These are phyloP conservation scores for Pyrrhia umbra DNA, from an alignment of 2,888 invertebrate species.

Conservation along the genomic window DNA sequence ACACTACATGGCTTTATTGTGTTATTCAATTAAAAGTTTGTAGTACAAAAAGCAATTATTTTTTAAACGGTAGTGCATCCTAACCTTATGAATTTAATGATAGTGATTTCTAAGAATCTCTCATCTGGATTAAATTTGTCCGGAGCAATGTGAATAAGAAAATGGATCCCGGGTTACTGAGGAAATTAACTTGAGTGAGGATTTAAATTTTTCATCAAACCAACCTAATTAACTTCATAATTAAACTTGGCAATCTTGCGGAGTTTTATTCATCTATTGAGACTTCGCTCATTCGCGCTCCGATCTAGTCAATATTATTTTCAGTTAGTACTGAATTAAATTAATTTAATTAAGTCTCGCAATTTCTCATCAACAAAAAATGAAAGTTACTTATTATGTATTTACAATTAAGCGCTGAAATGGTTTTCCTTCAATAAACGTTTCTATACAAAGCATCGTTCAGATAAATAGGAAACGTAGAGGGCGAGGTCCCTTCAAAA, in stretches of 20 bases:
- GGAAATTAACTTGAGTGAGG: constrained; percentile 86
- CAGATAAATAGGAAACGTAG: constrained; percentile 78
- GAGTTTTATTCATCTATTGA: constrained; percentile 80
- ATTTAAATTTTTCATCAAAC: constrained; percentile 88
- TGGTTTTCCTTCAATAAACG: constrained; percentile 66
- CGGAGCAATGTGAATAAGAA: constrained; percentile 79
- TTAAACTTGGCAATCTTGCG: constrained; percentile 83
- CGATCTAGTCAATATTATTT: constrained; percentile 65
- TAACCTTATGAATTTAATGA: constrained; percentile 49
- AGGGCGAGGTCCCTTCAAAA: constrained; percentile 82
- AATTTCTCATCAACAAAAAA: constrained; percentile 52
- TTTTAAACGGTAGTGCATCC: constrained; percentile 30
- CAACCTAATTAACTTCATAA: constrained; percentile 87
- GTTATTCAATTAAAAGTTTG: no score
- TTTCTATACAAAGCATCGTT: constrained; percentile 72
- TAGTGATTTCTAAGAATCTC: constrained; percentile 63
- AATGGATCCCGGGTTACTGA: constrained; percentile 78
- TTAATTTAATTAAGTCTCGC: constrained; percentile 45
- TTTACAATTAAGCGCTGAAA: constrained; percentile 64
- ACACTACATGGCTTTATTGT: no score
- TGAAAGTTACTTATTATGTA: constrained; percentile 55
- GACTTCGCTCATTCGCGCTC: constrained; percentile 69
- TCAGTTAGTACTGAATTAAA: constrained; percentile 46
- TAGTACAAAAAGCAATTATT: constrained; percentile 30
- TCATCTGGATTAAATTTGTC: constrained; percentile 77